These are phyloP conservation scores for Anagrus nilaparvatae DNA, from an alignment of 1,140 invertebrate genomes.

Conservation along the genomic window DNA sequence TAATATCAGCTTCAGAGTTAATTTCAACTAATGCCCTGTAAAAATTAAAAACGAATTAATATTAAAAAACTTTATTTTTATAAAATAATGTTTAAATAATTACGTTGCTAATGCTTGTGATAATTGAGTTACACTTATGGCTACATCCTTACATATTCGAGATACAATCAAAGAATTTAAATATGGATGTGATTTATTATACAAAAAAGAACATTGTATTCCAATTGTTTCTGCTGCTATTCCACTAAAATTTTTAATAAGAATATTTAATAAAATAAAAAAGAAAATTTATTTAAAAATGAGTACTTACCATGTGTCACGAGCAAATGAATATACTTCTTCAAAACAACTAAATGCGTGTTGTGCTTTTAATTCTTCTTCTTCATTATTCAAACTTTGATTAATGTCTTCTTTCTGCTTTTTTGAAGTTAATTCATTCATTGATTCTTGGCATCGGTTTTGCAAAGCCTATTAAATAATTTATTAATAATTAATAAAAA, in stretches of 20 bases:
- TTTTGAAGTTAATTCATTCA: conserved; percentile 13
- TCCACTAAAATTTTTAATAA: conserved; percentile 20
- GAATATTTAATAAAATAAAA: background rate
- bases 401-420: conserved; percentile 20
- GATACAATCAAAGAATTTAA: conserved; percentile 15
- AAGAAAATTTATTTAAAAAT: conserved; percentile 3
- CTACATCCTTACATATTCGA: conserved; percentile 21
- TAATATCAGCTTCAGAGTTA: conserved; percentile 8
- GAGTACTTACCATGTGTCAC: conserved; percentile 26
- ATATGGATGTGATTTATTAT: conserved; percentile 14
- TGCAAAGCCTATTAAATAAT: conserved; percentile 21
- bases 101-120: conserved; percentile 25
- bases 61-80: conserved; percentile 12
- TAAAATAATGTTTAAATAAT: conserved; percentile 16
- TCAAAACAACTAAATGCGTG: conserved; percentile 27
- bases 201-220: conserved; percentile 22
- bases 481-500: conserved; percentile 4
- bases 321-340: conserved; percentile 24
- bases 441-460: conserved; percentile 13
- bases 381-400: background rate
- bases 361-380: conserved; percentile 20
- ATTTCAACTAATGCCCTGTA: conserved; percentile 24
- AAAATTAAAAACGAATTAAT: conserved; percentile 4
- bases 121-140: conserved; percentile 24
- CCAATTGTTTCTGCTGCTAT: conserved; percentile 18